Percentiles rank a stretch among this genome's conserved stretches.
Conservation (phyloP, 2,797 vertebrate genomes). For the Natrix natrix region DNA sequence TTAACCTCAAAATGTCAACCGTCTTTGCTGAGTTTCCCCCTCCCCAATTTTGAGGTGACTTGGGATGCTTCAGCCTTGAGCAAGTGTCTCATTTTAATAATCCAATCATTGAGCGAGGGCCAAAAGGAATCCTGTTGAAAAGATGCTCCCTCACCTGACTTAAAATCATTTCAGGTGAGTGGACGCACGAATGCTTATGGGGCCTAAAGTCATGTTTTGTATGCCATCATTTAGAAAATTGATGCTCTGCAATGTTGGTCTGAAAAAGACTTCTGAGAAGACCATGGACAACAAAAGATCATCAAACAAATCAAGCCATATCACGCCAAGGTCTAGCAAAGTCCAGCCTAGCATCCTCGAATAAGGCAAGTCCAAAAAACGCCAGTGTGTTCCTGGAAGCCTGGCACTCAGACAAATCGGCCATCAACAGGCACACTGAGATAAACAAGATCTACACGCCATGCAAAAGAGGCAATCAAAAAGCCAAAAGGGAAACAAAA, state of each 20-base stretch:
- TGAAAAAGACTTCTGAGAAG: neutral
- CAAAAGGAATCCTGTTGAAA: no score
- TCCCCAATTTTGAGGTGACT: neutral
- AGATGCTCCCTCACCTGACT: neutral
- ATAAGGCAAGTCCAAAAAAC: no score
- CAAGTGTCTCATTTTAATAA: neutral
- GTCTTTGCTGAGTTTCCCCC: neutral
- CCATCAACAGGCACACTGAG: no score
- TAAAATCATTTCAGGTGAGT: neutral
- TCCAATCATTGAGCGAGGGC: neutral
- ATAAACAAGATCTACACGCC: no score
- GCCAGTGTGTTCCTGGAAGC: no score
- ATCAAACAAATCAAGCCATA: neutral
- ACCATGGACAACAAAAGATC: neutral
- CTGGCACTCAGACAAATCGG: no score
- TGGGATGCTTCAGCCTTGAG: neutral
- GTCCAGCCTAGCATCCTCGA: no score
- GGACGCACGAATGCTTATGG: no score
- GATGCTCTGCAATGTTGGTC: neutral
- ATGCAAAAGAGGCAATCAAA: no score
- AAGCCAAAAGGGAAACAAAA: no score
- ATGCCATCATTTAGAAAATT: neutral
- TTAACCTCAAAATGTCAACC: conserved; percentile 17
- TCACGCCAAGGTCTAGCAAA: no score
- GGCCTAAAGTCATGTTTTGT: neutral